Evolutionary conservation across 2,888 invertebrate genomes (phyloP), one percentile per base, ranked within the genome.

Genomic region (Xanthorhoe spadicearia): DNA sequence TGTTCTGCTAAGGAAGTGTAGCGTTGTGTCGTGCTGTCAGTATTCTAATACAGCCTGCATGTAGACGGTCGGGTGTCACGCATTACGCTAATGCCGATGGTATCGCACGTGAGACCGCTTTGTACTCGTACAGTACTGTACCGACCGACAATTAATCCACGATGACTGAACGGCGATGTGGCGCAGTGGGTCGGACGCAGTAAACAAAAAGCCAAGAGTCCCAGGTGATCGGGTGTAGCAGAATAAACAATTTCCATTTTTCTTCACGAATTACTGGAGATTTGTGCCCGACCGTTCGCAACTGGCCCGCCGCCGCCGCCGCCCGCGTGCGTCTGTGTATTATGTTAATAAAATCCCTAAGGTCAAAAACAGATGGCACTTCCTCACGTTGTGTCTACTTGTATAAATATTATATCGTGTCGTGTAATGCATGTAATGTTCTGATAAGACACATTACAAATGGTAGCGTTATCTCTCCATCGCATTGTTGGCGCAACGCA

Each of bases 51-150:
- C 10, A 13, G 3, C 13, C 8, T 43, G 38, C 38, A 13, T 43
- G 38, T 5, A 32, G 38, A 2, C 38, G 38, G 38, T 13, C 38
- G 38, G 32, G 57, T 58, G 53, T 54, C 59, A 54, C 57, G 55
- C 55, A 61, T 61, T 54, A 54, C 50, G 59, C 61, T 49, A 50
- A 18, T 62, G 55, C 18, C 62, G 62, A 63, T 57, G 46, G 57
- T 46, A 57, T 63, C 63, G 52, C 63, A 43, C 62, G 56, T 56
- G 61, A 48, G 61, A 62, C 51, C 62, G 56, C 23, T 28, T 38
- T 52, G 17, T 38, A 13, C 38, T 3, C 13, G 13, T 13, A 2
- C 13, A 3, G 13, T 43, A n/a, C 38, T 4, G 38, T 1, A n/a
- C n/a, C 38, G 13, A 4, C 35, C 51, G 23, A 51, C 51, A 49